These are phyloP conservation scores for Apis florea DNA, from an alignment of 1,140 invertebrate species.

Conservation along the genomic window DNA sequence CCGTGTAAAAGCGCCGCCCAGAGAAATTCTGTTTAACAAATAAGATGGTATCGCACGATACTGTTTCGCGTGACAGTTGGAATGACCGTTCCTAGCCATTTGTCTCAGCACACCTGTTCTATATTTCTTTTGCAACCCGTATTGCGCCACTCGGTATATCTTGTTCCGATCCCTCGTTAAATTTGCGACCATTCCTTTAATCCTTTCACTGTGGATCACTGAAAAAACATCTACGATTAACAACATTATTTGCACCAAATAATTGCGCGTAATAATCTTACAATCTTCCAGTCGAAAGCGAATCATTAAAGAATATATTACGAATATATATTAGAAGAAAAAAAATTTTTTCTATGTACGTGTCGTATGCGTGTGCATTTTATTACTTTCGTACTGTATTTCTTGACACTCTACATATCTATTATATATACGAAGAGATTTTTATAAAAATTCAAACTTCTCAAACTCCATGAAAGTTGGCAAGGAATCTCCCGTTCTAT, in stretches of 20 bases:
- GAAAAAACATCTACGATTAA: neutral
- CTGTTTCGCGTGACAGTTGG: slow-evolving; percentile 56
- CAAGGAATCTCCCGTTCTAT: neutral
- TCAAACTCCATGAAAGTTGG: too few relatives aligned
- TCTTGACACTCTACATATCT: too few relatives aligned
- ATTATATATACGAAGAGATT: too few relatives aligned
- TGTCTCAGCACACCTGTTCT: slow-evolving; percentile 29
- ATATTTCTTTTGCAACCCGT: slow-evolving; percentile 31
- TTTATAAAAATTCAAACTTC: too few relatives aligned
- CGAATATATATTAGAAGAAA: too few relatives aligned
- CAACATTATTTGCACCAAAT: neutral
- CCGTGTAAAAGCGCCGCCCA: slow-evolving; percentile 11
- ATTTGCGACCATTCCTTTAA: neutral
- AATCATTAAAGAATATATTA: too few relatives aligned
- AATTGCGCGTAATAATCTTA: too few relatives aligned
- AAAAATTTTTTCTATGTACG: too few relatives aligned
- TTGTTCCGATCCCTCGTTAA: too few relatives aligned
- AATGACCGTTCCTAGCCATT: slow-evolving; percentile 49
- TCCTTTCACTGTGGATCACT: neutral
- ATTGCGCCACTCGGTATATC: neutral
- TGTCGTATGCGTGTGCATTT: too few relatives aligned
- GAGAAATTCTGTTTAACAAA: slow-evolving; percentile 62
- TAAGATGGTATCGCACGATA: slow-evolving; percentile 52
- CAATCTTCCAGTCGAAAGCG: too few relatives aligned
- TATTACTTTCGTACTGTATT: too few relatives aligned